Evolutionary conservation across 2,113 vertebrate species (phyloP).

Genomic region (Castor canadensis): DNA sequence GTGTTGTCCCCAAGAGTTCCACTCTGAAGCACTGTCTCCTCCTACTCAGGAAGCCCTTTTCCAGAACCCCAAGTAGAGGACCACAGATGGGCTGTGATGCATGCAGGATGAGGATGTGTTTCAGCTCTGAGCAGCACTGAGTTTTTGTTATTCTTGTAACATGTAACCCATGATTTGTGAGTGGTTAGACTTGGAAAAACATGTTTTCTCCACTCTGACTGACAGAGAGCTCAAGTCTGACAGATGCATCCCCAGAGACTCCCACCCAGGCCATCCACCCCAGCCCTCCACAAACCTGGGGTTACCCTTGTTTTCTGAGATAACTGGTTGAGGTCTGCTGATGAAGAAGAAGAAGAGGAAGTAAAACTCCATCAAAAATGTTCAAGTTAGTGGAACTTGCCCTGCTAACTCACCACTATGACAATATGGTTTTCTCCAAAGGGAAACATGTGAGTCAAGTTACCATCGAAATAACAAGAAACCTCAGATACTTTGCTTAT

Average conservation of each 20-base stretch:
- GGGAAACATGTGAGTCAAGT: neutral
- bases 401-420: neutral
- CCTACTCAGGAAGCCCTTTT: neutral
- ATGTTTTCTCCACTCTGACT: neutral
- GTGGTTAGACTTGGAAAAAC: neutral
- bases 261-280: neutral
- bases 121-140: neutral
- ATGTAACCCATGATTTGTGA: neutral
- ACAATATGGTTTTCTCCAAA: neutral
- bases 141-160: neutral
- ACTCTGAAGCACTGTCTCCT: accelerated
- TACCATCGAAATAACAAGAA: neutral
- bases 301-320: neutral
- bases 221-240: neutral
- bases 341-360: constrained; percentile 26
- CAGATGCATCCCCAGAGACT: neutral
- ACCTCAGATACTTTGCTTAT: too few species aligned
- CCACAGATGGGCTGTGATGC: accelerated
- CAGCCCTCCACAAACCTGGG: neutral
- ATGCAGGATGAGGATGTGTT: accelerated
- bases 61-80: neutral
- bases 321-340: neutral
- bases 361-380: neutral
- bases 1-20: neutral
- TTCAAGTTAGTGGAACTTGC: neutral